These are phyloP conservation scores for Rhynchotus rufescens DNA, from an alignment of 2,797 vertebrate genomes.

Conservation along the genomic window DNA sequence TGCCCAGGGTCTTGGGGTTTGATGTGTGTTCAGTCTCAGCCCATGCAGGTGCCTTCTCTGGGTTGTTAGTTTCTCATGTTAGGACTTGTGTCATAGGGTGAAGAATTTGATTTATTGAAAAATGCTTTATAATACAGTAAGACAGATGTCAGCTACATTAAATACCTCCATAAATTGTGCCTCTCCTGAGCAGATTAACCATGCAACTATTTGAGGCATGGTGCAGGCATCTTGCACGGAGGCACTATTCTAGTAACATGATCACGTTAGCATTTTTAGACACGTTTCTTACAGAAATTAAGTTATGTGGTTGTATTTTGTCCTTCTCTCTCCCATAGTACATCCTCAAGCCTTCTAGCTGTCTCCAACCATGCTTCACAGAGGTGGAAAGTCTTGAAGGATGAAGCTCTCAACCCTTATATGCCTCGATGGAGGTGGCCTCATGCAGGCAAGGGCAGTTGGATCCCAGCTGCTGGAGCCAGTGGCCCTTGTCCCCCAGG, in stretches of 20 bases:
- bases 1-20: slow-evolving; percentile 23
- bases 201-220: not conserved
- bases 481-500: not conserved
- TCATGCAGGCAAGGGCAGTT: not conserved
- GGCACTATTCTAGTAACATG: not conserved
- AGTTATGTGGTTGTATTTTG: not conserved
- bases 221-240: not conserved
- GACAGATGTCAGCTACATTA: slow-evolving; percentile 42
- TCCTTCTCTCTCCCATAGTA: not conserved
- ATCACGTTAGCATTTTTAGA: not conserved
- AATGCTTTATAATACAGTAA: slow-evolving; percentile 23
- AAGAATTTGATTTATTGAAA: slow-evolving; percentile 57
- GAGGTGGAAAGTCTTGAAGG: not conserved
- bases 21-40: not conserved
- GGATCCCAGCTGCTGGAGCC: not conserved
- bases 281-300: not conserved
- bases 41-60: slow-evolving; percentile 38
- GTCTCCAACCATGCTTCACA: not conserved
- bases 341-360: not conserved
- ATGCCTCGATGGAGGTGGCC: not conserved
- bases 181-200: slow-evolving; percentile 5
- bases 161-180: slow-evolving; percentile 50
- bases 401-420: not conserved
- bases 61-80: slow-evolving; percentile 44
- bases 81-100: slow-evolving; percentile 47